Evolutionary conservation across 2,797 vertebrate species (phyloP).

Genomic region (Novumbra hubbsi): DNA sequence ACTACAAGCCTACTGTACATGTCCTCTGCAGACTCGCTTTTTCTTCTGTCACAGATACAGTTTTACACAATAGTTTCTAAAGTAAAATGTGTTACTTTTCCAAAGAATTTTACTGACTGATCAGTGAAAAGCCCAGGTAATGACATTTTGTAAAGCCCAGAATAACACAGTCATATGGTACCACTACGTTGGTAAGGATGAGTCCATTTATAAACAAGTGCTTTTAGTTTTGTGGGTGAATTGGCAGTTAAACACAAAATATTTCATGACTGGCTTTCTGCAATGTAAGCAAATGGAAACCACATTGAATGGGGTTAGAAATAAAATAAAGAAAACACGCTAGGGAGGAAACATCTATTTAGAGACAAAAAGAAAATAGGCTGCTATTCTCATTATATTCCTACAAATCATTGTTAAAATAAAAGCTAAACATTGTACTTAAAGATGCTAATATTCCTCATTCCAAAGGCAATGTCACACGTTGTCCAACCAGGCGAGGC

Average conservation of each 20-base stretch:
- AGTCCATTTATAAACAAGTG: neutral
- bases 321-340: neutral
- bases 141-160: neutral
- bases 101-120: neutral
- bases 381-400: neutral
- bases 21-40: neutral
- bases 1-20: slow-evolving; percentile 16
- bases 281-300: slow-evolving; percentile 41
- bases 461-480: neutral
- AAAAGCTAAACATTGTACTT: neutral
- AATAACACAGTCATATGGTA: neutral
- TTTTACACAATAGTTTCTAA: neutral
- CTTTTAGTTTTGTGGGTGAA: slow-evolving; percentile 5
- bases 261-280: slow-evolving; percentile 37
- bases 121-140: neutral
- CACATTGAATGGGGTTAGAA: slow-evolving; percentile 18
- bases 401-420: neutral
- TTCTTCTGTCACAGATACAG: neutral
- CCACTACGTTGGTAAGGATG: neutral
- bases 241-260: slow-evolving; percentile 28
- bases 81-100: neutral
- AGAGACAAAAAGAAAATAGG: neutral
- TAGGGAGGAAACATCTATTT: neutral
- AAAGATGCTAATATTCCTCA: neutral
- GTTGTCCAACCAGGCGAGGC: neutral